These are phyloP conservation scores for Probosciger aterrimus DNA, from an alignment of 2,113 vertebrate species.

Conservation along the genomic window DNA sequence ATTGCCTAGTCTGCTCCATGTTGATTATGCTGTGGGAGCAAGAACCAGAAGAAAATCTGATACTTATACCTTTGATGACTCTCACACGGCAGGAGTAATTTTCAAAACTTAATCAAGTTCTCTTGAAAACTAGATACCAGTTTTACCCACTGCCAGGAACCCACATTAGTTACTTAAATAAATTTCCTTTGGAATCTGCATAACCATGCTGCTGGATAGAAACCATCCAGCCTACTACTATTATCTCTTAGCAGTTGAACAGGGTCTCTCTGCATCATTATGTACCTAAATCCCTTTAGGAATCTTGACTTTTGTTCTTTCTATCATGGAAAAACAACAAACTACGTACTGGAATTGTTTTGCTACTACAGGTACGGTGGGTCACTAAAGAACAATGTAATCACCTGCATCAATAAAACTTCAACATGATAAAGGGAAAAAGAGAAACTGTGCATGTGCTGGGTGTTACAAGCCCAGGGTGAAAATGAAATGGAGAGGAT, in stretches of 20 bases:
- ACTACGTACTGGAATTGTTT: background rate
- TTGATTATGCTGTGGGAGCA: background rate
- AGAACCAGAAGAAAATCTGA: background rate
- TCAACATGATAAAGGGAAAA: background rate
- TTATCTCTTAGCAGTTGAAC: background rate
- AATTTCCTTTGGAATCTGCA: background rate
- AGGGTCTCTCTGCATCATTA: background rate
- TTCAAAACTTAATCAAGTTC: background rate
- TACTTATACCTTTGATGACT: background rate
- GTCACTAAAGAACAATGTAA: background rate
- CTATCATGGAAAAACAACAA: background rate
- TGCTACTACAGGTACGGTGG: background rate
- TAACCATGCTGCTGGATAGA: background rate
- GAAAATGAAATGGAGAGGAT: background rate
- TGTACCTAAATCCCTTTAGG: background rate
- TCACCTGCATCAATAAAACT: background rate
- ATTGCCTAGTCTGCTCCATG: background rate
- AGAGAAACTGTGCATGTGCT: background rate
- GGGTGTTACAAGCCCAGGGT: background rate
- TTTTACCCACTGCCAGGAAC: background rate
- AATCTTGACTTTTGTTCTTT: background rate
- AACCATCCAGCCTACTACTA: background rate
- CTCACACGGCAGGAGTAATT: background rate
- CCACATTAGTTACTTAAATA: background rate
- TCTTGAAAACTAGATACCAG: background rate